These are phyloP conservation scores for Eupleurogrammus muticus DNA, from an alignment of 2,797 vertebrate genomes.

Conservation along the genomic window DNA sequence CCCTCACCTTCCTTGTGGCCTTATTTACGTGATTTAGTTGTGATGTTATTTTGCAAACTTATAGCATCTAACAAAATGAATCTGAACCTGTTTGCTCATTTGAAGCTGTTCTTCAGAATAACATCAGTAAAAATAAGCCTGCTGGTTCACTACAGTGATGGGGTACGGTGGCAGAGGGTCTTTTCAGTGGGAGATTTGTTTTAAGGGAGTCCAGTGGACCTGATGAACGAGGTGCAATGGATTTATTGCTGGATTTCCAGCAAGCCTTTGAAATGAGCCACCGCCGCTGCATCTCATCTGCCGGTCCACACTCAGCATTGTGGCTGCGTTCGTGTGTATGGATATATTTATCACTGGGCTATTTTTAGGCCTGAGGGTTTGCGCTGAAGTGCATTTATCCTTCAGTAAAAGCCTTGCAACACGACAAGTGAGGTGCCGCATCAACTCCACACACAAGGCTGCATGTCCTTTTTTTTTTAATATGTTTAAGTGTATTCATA, in stretches of 20 bases:
- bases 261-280: slow-evolving; percentile 64
- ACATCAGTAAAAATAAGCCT: slow-evolving; percentile 28
- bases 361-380: slow-evolving; percentile 74
- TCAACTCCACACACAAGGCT: slow-evolving; percentile 24
- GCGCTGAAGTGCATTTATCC: slow-evolving; percentile 66
- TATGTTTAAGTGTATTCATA: slow-evolving; percentile 52
- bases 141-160: slow-evolving; percentile 14
- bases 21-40: slow-evolving; percentile 34
- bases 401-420: slow-evolving; percentile 53
- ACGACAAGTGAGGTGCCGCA: slow-evolving; percentile 20
- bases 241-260: slow-evolving; percentile 63
- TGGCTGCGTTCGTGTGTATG: slow-evolving; percentile 30
- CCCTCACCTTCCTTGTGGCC: background rate
- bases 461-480: slow-evolving; percentile 60
- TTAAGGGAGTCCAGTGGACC: slow-evolving; percentile 29
- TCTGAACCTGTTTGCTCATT: slow-evolving; percentile 27
- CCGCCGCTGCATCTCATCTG: slow-evolving; percentile 54
- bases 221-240: slow-evolving; percentile 45
- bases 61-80: slow-evolving; percentile 16
- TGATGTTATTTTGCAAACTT: slow-evolving; percentile 24
- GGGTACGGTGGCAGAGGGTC: slow-evolving; percentile 7
- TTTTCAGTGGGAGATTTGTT: slow-evolving; percentile 53
- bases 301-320: slow-evolving; percentile 49
- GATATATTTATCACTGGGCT: slow-evolving; percentile 69
- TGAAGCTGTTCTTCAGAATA: slow-evolving; percentile 36